Evolutionary conservation across 2,113 vertebrate genomes (phyloP).

Genomic region (Vireo altiloquus): DNA sequence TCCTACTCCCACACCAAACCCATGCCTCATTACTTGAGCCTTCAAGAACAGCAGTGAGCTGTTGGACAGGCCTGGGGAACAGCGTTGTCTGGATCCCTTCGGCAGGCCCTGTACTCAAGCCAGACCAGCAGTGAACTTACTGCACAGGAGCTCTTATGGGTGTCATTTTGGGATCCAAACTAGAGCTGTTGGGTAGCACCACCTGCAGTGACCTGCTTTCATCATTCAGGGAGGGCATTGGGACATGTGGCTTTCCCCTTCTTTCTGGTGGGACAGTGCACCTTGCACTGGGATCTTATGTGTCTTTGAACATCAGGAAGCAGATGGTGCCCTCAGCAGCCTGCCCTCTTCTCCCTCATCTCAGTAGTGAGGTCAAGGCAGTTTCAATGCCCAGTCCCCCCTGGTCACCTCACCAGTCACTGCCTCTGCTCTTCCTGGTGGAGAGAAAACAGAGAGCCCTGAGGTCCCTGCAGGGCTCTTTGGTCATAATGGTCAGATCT

Average conservation of each 20-base stretch:
- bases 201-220: neutral
- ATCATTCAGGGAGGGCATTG: fast-evolving
- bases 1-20: neutral
- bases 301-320: neutral
- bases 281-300: neutral
- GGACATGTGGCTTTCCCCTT: neutral
- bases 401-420: neutral
- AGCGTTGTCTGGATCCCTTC: neutral
- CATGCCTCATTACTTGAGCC: neutral
- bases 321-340: neutral
- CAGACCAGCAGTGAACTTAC: neutral
- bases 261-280: neutral
- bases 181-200: neutral
- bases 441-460: neutral
- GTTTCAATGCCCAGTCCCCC: neutral
- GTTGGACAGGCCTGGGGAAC: neutral
- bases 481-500: neutral
- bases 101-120: neutral
- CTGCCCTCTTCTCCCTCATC: neutral
- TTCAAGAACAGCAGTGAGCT: neutral
- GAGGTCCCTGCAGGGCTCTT: neutral
- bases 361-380: neutral
- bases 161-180: neutral
- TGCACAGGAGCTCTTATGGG: neutral
- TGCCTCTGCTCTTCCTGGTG: neutral